These are phyloP conservation scores for Amblyraja radiata DNA, from an alignment of 2,797 vertebrate species.

Conservation along the genomic window DNA sequence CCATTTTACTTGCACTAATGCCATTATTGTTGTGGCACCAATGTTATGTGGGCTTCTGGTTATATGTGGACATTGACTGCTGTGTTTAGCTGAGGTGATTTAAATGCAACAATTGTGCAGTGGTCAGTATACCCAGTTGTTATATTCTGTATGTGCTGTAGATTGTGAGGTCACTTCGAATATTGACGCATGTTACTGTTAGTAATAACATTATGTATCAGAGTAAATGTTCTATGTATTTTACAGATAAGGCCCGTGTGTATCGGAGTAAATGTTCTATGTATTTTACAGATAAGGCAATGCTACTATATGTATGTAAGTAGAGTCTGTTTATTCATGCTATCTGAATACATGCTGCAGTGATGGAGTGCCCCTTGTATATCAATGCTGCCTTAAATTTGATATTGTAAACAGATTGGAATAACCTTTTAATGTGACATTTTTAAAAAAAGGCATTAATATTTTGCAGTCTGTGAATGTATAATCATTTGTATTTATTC, in stretches of 20 bases:
- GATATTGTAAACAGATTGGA: background rate
- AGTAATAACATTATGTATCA: background rate
- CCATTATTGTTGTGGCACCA: background rate
- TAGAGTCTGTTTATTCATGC: constrained; percentile 1
- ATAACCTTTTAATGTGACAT: background rate
- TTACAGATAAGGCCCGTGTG: background rate
- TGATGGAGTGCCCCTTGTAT: background rate
- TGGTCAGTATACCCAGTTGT: background rate
- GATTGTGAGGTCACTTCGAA: background rate
- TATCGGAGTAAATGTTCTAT: background rate
- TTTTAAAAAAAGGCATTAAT: constrained; percentile 2
- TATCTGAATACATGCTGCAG: background rate
- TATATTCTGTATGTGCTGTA: background rate
- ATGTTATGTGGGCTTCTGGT: background rate
- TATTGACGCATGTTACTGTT: background rate
- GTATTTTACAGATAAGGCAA: constrained; percentile 14
- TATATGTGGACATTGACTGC: background rate
- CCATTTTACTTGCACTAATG: constrained; percentile 18
- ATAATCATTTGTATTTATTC: background rate
- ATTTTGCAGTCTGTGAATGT: constrained; percentile 5
- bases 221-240: constrained; percentile 4
- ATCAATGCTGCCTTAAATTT: constrained; percentile 17
- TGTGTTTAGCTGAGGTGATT: constrained; percentile 10
- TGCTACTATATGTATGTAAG: background rate
- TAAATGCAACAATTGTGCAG: background rate